Base-by-base conservation (phyloP, 2,797 vertebrate species). In the Hydrophis major region DNA sequence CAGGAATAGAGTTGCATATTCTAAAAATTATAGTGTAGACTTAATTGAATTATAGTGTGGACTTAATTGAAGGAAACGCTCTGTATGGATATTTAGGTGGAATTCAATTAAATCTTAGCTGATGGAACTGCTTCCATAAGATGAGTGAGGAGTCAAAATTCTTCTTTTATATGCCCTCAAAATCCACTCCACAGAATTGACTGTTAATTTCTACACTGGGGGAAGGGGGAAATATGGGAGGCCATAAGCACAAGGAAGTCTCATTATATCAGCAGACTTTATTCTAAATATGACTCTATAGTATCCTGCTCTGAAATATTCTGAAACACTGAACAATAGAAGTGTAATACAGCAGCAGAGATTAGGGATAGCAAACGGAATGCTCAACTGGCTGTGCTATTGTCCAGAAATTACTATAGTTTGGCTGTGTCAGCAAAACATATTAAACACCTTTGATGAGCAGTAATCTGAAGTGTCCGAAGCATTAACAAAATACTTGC, bases 381-480 rank as follows among this genome's bases (percentile, higher is more conserved):
- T 37, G 18, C 8, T 87, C 47, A 66, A 27, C n/a, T 66, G 83
- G 11, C 47, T 50, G 47, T 50, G n/a, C 3, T 13, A 55, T 27
- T 87, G 20, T 61, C 7, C 0, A 6, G 28, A 53, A n/a, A 37
- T 18, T 53, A 27, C 0, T 10, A 22, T 56, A 69, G 90, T 90
- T 94, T 60, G 37, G 55, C 47, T 88, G 12, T 89, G 32, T 94
- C 92, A 2, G 66, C 83, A 42, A 60, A 93, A 92, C 2, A 89
- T 61, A 25, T 13, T 22, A 92, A 89, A 83, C 0, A 92, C 5
- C 37, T 60, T 89, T 50, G 16, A 89, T 53, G 56, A 92, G 11
- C 27, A 90, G 27, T 93, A 55, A 16, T 27, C 28, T 86, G 25
- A 66, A 69, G 32, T 32, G 25, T 27, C 37, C 47, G 47, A 66